These are phyloP conservation scores for Pseudococcus longispinus DNA, from an alignment of 2,888 invertebrate species.

Conservation along the genomic window DNA sequence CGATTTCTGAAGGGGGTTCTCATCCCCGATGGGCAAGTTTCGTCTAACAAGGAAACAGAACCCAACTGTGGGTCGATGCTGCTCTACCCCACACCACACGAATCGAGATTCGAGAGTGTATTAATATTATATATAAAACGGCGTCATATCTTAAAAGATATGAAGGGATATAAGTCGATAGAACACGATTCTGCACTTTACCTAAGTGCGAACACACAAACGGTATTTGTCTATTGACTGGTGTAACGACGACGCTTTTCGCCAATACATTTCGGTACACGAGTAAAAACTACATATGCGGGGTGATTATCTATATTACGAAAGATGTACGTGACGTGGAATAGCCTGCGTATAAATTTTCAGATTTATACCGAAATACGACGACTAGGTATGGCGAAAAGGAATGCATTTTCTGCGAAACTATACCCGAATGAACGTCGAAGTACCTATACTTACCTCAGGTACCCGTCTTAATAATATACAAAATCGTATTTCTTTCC, in stretches of 20 bases:
- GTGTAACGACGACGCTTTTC: constrained; percentile 17
- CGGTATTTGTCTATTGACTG: constrained; percentile 55
- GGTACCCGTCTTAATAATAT: not conserved
- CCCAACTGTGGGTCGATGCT: not conserved
- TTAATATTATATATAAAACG: constrained; percentile 49
- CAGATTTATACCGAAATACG: not conserved
- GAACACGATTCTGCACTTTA: constrained; percentile 56
- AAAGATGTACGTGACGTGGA: constrained; percentile 32
- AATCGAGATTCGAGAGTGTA: constrained; percentile 22
- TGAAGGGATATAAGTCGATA: constrained; percentile 56
- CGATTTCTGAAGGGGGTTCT: not conserved
- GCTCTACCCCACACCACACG: not conserved
- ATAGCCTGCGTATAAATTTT: not conserved
- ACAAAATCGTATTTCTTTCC: no score
- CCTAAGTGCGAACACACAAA: constrained; percentile 55
- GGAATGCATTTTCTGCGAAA: not conserved
- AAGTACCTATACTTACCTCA: not conserved
- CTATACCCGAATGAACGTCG: not conserved
- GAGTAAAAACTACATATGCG: constrained; percentile 21
- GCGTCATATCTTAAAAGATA: constrained; percentile 53
- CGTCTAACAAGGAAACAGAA: not conserved
- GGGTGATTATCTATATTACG: constrained; percentile 32
- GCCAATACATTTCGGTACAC: constrained; percentile 30
- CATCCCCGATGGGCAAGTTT: not conserved
- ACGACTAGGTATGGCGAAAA: not conserved